Evolutionary conservation across 1,140 invertebrate species (phyloP).

Genomic region (Sarcophaga peregrina): DNA sequence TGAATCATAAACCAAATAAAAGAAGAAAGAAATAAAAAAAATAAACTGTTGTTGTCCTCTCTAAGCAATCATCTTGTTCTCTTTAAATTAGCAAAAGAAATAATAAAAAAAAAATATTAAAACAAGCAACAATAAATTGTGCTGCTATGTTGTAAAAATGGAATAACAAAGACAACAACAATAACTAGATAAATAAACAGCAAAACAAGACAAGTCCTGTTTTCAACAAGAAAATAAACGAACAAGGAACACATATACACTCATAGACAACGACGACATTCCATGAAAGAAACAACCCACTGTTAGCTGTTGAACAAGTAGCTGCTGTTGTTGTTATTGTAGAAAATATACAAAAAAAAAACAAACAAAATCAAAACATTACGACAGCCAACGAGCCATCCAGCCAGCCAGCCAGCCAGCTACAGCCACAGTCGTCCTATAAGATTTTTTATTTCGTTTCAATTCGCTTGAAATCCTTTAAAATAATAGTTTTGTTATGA

Average conservation of each 20-base stretch:
- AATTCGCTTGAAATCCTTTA: not conserved
- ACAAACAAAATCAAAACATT: too few relatives aligned
- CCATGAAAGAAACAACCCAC: too few relatives aligned
- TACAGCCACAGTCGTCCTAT: not conserved
- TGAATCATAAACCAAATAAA: slow-evolving; percentile 7
- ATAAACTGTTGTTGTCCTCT: too few relatives aligned
- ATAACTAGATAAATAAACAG: not conserved
- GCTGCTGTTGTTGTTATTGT: not conserved
- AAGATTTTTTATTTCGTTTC: not conserved
- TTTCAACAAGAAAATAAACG: not conserved
- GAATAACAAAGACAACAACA: too few relatives aligned
- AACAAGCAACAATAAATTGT: too few relatives aligned
- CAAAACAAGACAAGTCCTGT: not conserved
- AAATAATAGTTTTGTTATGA: not conserved
- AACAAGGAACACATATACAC: not conserved
- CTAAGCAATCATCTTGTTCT: too few relatives aligned
- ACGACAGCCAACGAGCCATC: not conserved
- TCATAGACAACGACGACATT: not conserved
- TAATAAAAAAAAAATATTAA: too few relatives aligned
- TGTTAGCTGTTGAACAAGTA: not conserved
- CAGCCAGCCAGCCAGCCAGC: not conserved
- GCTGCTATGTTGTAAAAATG: too few relatives aligned
- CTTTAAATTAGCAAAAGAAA: too few relatives aligned
- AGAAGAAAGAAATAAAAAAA: not conserved
- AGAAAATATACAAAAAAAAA: not conserved